Evolutionary conservation across 2,888 invertebrate species (phyloP), one percentile per base, ranked within the genome.

Genomic region (Rhingia campestris): DNA sequence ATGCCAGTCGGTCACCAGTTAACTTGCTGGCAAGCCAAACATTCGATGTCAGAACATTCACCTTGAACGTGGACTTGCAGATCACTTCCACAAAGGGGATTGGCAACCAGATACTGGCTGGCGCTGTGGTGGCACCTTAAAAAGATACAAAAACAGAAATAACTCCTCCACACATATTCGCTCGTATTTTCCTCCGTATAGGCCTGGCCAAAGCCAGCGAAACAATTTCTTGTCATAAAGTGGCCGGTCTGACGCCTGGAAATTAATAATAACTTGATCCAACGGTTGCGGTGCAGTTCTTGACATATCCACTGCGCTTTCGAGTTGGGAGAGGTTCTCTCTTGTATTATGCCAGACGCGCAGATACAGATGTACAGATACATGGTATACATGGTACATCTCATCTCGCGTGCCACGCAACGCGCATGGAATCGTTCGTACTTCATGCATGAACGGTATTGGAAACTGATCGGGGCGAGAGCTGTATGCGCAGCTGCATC

Each of bases 221-320:
- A 82, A 82, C 76, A 82, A 82, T 82, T 80, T 84, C 80, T 84
- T 84, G 84, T 84, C 84, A 84, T 84, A 84, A 84, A 84, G 84
- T 84, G 84, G 84, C 70, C 80, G 80, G 64, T 51, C 74, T 84
- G 84, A 80, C 84, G 84, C 84, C 80, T 84, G 80, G 59, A 80
- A 84, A 84, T 84, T 84, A 84, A 84, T 84, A 84, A 84, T 84
- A 84, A 84, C 84, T 79, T 84, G 84, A 84, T 84, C 84, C 84
- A 84, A 70, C 79, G 79, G 82, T 82, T 82, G 79, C 82, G 69
- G 67, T 82, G 82, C 79, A 79, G 32, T 84, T 79, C 84, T 80
- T 84, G 84, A 84, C 84, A 84, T 70, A 70, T 84, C 59, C 84
- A 84, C 64, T 80, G 84, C 74, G 80, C 84, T 67, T 82, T 77